A percentile compares a stretch with the other conserved stretches of the same genome.
phyloP scores from a whole-genome alignment of 2,113 vertebrate species.

The Harpagus bidentatus region DNA sequence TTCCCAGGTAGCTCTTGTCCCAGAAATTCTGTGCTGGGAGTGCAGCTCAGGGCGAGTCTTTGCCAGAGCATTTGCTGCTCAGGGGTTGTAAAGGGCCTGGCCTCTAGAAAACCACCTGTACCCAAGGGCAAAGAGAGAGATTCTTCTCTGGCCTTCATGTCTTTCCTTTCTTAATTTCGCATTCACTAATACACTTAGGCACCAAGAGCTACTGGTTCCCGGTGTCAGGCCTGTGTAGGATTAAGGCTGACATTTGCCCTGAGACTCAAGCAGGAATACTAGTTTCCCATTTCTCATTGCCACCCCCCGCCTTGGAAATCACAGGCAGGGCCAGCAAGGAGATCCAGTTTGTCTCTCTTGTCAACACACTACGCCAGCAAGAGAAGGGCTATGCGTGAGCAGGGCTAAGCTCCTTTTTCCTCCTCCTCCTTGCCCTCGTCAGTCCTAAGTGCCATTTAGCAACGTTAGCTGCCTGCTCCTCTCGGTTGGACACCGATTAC shows the following conservation, averaged over 20 bases:
- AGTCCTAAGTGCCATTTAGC: neutral
- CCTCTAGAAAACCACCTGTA: neutral
- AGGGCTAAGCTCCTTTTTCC: neutral
- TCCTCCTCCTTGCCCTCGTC: neutral
- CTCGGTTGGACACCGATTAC: neutral
- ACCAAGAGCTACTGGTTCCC: neutral
- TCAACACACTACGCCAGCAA: neutral
- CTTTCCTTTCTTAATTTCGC: neutral
- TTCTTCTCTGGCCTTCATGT: neutral
- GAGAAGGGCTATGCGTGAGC: neutral
- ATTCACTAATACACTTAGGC: neutral
- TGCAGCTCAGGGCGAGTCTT: neutral
- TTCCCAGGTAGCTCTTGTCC: neutral
- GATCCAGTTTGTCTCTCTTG: neutral
- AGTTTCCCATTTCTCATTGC: neutral
- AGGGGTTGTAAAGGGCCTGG: neutral
- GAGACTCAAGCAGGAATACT: neutral
- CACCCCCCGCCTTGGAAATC: neutral
- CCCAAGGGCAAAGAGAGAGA: rapidly evolving
- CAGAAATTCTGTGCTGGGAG: neutral
- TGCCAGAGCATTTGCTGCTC: neutral
- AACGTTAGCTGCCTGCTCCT: neutral
- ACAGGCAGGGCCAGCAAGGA: neutral
- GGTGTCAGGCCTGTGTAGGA: neutral
- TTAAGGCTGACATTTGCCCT: neutral